These are phyloP conservation scores for Hemicordylus capensis DNA, from an alignment of 2,113 vertebrate species.

Conservation along the genomic window DNA sequence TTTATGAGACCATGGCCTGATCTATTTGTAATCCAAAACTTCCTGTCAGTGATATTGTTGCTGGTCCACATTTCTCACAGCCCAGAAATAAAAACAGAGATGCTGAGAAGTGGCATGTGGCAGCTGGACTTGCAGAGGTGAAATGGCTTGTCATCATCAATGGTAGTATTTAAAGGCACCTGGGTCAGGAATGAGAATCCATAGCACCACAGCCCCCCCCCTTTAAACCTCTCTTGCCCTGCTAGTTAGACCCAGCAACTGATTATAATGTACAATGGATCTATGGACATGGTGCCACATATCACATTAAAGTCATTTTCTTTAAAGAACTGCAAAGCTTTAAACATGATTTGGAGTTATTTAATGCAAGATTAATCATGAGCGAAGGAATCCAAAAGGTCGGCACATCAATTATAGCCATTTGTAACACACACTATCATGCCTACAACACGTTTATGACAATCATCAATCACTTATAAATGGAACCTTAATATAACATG, in stretches of 20 bases:
- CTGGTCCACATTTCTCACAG: slow-evolving; percentile 62
- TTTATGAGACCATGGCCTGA: slow-evolving; percentile 32
- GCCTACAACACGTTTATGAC: background rate
- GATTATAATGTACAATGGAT: background rate
- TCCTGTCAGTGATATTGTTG: slow-evolving; percentile 91
- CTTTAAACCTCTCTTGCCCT: background rate
- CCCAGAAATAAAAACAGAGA: slow-evolving; percentile 61
- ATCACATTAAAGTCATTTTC: background rate
- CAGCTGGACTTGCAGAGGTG: slow-evolving; percentile 3
- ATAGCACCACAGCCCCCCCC: background rate
- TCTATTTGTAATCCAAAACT: slow-evolving; percentile 75
- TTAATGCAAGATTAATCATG: slow-evolving; percentile 12
- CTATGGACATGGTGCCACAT: background rate
- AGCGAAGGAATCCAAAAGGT: background rate
- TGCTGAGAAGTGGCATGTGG: slow-evolving; percentile 57
- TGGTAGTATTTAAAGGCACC: slow-evolving; percentile 17
- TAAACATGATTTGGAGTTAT: background rate
- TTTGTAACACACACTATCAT: slow-evolving; percentile 4
- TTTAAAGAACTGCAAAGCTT: background rate
- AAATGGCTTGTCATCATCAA: slow-evolving; percentile 26
- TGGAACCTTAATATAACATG: slow-evolving; percentile 24
- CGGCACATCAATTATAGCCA: slow-evolving; percentile 1
- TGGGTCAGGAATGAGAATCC: background rate
- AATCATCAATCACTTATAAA: slow-evolving; percentile 35
- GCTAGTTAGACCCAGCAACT: background rate